Base-by-base conservation (phyloP, 2,113 vertebrate species). In the Alaudala cheleensis region DNA sequence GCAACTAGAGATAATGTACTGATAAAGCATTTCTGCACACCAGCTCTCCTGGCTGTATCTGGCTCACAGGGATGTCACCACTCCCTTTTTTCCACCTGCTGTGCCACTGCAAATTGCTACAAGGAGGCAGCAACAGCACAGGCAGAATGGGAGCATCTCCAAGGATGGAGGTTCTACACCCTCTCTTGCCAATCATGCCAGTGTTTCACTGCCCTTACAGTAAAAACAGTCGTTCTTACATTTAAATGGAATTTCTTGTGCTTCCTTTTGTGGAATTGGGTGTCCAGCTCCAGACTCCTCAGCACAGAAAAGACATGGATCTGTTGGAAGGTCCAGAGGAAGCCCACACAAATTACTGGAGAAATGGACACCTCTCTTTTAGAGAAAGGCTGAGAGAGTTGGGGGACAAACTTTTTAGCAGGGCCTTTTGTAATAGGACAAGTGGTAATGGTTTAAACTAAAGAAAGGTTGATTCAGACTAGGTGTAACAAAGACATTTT, bases 21-120 rank as follows among this genome's bases (percentile, higher is more conserved):
- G 79, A 93, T 86, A 93, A 85, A 79, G 51, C 23, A 57, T 54
- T 88, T 88, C 74, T 65, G 70, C 29, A 86, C 12, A 40, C 18
- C 6, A 61, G 51, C 44, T 64, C 45, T 54, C 20, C 44, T 49
- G 42, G 20, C 39, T 81, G 10, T 18, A 66, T 40, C n/a, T 54
- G 50, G 5, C 69, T 80, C 81, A 76, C 20, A 19, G 3, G 1
- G 1, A 80, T 54, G 51, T 33, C 66, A 90, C 12, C 0, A 0
- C 34, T 77, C 19, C 40, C 34, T n/a, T 73, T 94, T 50, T 66
- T 9, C 62, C 60, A 86, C 16, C 11, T 25, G n/a, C 53, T 56
- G n/a, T 71, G 60, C 47, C 72, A 62, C 44, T 8, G 5, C 26
- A 86, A 60, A 80, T 11, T 73, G 64, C 51, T 90, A 24, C 28